These are phyloP conservation scores for Anaspis maculata DNA, from an alignment of 2,888 invertebrate species.

Conservation along the genomic window DNA sequence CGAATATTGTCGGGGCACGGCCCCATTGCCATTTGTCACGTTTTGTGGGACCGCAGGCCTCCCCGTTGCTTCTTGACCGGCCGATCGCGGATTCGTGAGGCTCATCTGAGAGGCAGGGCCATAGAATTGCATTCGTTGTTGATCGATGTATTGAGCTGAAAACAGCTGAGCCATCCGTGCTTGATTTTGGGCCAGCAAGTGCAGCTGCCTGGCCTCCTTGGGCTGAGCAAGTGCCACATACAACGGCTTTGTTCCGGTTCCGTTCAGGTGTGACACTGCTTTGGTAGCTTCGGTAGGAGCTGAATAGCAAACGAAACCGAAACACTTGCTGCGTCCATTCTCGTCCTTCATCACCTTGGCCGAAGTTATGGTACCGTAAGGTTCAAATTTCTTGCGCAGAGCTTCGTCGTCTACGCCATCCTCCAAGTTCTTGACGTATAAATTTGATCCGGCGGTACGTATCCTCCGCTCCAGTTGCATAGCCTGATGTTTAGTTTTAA, in stretches of 20 bases:
- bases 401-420: slow-evolving; percentile 96
- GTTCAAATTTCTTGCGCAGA: slow-evolving; percentile 88
- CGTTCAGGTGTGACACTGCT: slow-evolving; percentile 99
- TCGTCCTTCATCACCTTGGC: slow-evolving; percentile 97
- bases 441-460: slow-evolving; percentile 88
- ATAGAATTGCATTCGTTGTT: slow-evolving; percentile 82
- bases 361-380: slow-evolving; percentile 95
- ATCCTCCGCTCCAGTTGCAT: slow-evolving; percentile 87
- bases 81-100: slow-evolving; percentile 83
- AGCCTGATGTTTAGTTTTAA: slow-evolving; percentile 93
- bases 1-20: too few relatives aligned
- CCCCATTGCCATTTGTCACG: too few relatives aligned
- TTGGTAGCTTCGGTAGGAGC: slow-evolving; percentile 97
- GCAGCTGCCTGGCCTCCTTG: slow-evolving; percentile 97
- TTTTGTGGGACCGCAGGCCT: slow-evolving; percentile 52
- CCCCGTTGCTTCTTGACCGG: slow-evolving; percentile 73
- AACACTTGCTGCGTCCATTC: slow-evolving; percentile 90
- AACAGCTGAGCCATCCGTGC: slow-evolving; percentile 90
- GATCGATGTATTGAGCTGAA: slow-evolving; percentile 91
- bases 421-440: slow-evolving; percentile 98
- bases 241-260: slow-evolving; percentile 92
- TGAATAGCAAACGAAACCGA: slow-evolving; percentile 98
- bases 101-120: slow-evolving; percentile 88
- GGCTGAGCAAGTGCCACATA: slow-evolving; percentile 98
- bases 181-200: slow-evolving; percentile 96